Conservation (phyloP, 2,113 vertebrate genomes). For the Plestiodon gilberti region DNA sequence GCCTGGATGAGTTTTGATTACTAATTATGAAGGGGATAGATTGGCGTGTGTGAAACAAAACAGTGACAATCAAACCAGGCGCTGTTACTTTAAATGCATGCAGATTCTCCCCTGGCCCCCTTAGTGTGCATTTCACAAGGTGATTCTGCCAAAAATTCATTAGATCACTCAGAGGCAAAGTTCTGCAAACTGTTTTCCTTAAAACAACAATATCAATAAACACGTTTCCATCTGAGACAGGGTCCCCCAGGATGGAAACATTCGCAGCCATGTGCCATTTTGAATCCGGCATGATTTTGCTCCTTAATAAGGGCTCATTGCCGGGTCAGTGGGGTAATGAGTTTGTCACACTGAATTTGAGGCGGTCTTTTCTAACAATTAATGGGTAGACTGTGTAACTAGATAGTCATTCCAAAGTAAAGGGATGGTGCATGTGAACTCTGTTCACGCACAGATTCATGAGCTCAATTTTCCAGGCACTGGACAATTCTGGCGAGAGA, state of each 20-base stretch:
- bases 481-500: background rate
- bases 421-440: background rate
- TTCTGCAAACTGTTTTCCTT: slow-evolving; percentile 55
- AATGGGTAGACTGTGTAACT: background rate
- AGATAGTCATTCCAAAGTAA: background rate
- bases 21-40: background rate
- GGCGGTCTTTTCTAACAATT: background rate
- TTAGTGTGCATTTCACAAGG: slow-evolving; percentile 46
- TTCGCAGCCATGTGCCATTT: background rate
- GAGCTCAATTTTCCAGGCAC: background rate
- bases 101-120: slow-evolving; percentile 11
- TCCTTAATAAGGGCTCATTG: background rate
- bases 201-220: slow-evolving; percentile 58
- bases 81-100: fast-evolving
- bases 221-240: slow-evolving; percentile 47
- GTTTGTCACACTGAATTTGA: slow-evolving; percentile 10
- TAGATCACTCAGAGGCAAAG: slow-evolving; percentile 59
- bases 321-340: background rate
- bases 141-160: slow-evolving; percentile 67
- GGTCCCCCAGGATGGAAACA: background rate
- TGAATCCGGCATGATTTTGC: background rate
- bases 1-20: slow-evolving; percentile 54
- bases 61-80: background rate
- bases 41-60: background rate
- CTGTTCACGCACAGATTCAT: background rate